Percentiles rank a stretch among this genome's conserved stretches.
phyloP scores from a whole-genome alignment of 35 echinoderm and acorn worm genomes.

The Apostichopus parvimensis region DNA sequence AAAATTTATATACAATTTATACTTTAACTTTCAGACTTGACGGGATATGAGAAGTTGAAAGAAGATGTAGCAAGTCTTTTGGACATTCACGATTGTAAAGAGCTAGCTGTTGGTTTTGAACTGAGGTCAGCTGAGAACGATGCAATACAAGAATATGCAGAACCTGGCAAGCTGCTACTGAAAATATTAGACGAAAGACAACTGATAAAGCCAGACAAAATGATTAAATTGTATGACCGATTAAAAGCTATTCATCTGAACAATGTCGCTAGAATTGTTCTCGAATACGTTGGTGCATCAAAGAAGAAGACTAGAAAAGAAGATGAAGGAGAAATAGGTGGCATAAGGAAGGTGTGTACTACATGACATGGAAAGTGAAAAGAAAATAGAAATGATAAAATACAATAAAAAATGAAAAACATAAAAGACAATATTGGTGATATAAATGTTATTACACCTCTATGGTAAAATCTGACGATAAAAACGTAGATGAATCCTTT shows the following conservation, averaged over 20 bases:
- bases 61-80: not conserved
- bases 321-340: not conserved
- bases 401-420: no score
- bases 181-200: conserved; percentile 29
- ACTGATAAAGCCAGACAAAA: conserved; percentile 10
- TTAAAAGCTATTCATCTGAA: conserved; percentile 8
- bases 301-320: not conserved
- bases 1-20: no score
- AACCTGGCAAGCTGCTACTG: not conserved
- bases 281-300: not conserved
- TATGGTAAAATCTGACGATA: no score
- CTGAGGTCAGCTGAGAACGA: not conserved
- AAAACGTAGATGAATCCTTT: no score
- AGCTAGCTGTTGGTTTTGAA: not conserved
- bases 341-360: not conserved
- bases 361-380: not conserved
- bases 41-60: not conserved
- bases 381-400: no score
- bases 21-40: not conserved
- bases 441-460: no score
- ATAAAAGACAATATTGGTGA: no score
- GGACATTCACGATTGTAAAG: not conserved
- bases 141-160: not conserved
- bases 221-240: not conserved
- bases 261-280: not conserved